Evolutionary conservation across 2,888 invertebrate genomes (phyloP).

Genomic region (Oxyteleia sp.): DNA sequence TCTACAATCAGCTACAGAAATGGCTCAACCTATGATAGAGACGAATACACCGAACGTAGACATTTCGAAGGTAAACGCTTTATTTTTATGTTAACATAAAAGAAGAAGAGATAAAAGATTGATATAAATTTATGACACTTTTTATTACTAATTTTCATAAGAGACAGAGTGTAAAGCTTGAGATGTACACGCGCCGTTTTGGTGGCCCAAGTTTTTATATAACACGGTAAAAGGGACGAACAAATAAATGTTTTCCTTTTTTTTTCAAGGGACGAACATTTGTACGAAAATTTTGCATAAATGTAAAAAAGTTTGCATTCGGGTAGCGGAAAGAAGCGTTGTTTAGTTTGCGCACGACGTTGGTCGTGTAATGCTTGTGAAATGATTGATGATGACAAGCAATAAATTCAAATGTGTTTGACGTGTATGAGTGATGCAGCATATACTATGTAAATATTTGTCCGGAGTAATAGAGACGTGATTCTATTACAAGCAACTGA

Average conservation of each 20-base stretch:
- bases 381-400: slow-evolving; percentile 57
- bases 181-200: slow-evolving; percentile 6
- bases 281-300: not conserved
- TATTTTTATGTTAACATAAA: slow-evolving; percentile 51
- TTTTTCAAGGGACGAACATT: not conserved
- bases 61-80: slow-evolving; percentile 35
- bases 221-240: not conserved
- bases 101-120: slow-evolving; percentile 41
- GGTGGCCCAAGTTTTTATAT: not conserved
- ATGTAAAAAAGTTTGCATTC: slow-evolving; percentile 1
- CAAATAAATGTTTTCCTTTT: not conserved
- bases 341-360: slow-evolving; percentile 16
- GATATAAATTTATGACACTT: slow-evolving; percentile 34
- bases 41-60: slow-evolving; percentile 18
- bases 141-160: slow-evolving; percentile 47
- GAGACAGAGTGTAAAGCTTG: slow-evolving; percentile 39
- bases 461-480: slow-evolving; percentile 18
- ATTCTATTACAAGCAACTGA: slow-evolving; percentile 28
- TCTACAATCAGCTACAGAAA: slow-evolving; percentile 47
- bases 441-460: slow-evolving; percentile 30
- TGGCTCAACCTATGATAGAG: slow-evolving; percentile 36
- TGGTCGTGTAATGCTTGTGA: slow-evolving; percentile 28
- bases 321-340: not conserved
- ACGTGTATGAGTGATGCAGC: slow-evolving; percentile 44
- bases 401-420: slow-evolving; percentile 55